phyloP scores from a whole-genome alignment of 2,888 invertebrate species.

The Rambutsinella grinnellia region DNA sequence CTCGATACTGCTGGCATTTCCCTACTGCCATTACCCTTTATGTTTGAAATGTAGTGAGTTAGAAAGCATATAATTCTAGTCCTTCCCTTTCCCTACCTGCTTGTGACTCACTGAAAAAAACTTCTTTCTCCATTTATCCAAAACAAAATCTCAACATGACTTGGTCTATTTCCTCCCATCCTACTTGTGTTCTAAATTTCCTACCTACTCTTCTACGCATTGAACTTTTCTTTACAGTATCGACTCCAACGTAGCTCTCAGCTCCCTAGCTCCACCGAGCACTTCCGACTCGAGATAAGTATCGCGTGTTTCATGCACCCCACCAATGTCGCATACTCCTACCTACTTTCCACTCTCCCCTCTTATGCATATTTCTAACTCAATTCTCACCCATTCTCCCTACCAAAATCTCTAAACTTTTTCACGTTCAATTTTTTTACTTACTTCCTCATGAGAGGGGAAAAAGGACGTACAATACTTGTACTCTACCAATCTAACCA shows the following conservation, averaged over 20 bases:
- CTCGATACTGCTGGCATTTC: conserved; percentile 53
- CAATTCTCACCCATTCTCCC: background rate
- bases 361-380: background rate
- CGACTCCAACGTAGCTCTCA: no score
- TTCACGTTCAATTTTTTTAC: background rate
- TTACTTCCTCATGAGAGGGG: no score
- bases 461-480: no score
- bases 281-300: background rate
- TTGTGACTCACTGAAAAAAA: no score
- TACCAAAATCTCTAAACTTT: background rate
- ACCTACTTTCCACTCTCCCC: no score
- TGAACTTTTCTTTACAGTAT: no score
- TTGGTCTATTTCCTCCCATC: background rate
- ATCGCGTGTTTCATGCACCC: no score
- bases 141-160: background rate
- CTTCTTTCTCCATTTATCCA: background rate
- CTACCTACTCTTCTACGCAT: no score
- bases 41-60: conserved; percentile 17
- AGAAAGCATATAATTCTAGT: background rate
- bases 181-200: no score
- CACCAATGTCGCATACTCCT: no score
- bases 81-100: background rate
- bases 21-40: conserved; percentile 39
- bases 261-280: background rate
- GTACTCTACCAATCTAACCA: background rate